A percentile compares a stretch with the other conserved stretches of the same genome.
phyloP scores from a whole-genome alignment of 2,888 invertebrate genomes.

The Chaitophorus viminalis region DNA sequence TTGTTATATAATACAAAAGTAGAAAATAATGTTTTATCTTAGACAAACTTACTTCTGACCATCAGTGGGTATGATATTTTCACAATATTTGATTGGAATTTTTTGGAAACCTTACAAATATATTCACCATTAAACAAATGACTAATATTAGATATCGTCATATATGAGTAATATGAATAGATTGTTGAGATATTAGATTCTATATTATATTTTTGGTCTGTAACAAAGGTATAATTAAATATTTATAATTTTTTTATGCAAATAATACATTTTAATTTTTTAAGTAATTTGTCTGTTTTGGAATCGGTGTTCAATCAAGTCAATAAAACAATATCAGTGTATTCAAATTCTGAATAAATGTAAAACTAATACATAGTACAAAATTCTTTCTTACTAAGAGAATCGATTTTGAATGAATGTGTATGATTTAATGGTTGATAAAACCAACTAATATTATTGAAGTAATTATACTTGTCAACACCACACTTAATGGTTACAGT shows the following conservation, averaged over 20 bases:
- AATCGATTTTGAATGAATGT: no score
- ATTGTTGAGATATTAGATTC: slow-evolving; percentile 65
- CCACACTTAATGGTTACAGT: no score
- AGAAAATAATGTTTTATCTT: no score
- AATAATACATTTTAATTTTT: not conserved
- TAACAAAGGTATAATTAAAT: slow-evolving; percentile 45
- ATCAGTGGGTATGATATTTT: not conserved
- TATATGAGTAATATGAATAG: slow-evolving; percentile 67
- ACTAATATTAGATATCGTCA: slow-evolving; percentile 66
- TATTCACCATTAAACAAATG: slow-evolving; percentile 66
- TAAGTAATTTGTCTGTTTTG: not conserved
- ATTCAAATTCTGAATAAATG: not conserved
- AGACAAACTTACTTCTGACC: not conserved
- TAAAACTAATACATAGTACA: no score
- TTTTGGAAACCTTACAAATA: slow-evolving; percentile 65
- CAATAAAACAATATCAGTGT: not conserved
- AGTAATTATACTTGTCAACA: slow-evolving; percentile 68
- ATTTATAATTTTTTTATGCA: not conserved
- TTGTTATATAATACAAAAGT: no score
- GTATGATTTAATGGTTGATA: slow-evolving; percentile 55
- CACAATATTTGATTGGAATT: not conserved
- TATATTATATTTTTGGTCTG: slow-evolving; percentile 65
- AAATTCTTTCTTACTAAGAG: no score
- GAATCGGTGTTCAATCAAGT: not conserved
- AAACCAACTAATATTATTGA: slow-evolving; percentile 70